Conservation (phyloP, 1,140 invertebrate genomes). For the Zaprionus taronus region DNA sequence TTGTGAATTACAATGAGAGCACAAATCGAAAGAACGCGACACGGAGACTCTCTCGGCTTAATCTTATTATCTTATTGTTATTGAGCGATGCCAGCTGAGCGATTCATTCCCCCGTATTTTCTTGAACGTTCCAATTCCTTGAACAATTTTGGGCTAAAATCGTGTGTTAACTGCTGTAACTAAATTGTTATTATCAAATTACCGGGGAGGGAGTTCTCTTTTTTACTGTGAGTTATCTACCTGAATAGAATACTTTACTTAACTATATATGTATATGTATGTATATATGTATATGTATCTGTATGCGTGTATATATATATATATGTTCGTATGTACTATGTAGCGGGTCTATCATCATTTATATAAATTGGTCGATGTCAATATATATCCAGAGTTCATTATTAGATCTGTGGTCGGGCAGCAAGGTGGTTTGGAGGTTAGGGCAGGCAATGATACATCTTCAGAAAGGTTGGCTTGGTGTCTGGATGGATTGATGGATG, state of each 20-base stretch:
- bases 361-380: conserved; percentile 56
- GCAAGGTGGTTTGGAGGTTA: conserved; percentile 13
- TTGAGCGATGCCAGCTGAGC: neutral
- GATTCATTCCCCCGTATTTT: neutral
- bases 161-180: conserved; percentile 6
- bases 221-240: conserved; percentile 43
- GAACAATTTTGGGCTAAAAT: neutral
- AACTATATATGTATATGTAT: conserved; percentile 41
- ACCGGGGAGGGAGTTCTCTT: conserved; percentile 21
- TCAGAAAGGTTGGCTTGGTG: neutral
- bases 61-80: neutral
- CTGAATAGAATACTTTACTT: conserved; percentile 42
- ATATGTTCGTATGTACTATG: conserved; percentile 26
- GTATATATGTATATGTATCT: conserved; percentile 27
- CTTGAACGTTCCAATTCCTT: conserved; percentile 40
- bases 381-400: conserved; percentile 33
- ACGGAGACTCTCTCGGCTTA: neutral
- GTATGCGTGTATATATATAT: conserved; percentile 31
- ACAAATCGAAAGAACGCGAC: conserved; percentile 31
- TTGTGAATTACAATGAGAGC: conserved; percentile 35
- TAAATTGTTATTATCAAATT: conserved; percentile 21
- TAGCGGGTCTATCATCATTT: conserved; percentile 44
- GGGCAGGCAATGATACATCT: conserved; percentile 18
- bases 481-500: neutral
- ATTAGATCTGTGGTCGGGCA: conserved; percentile 47